These are phyloP conservation scores for Simalia tracyae DNA, from an alignment of 2,797 vertebrate genomes.

Conservation along the genomic window DNA sequence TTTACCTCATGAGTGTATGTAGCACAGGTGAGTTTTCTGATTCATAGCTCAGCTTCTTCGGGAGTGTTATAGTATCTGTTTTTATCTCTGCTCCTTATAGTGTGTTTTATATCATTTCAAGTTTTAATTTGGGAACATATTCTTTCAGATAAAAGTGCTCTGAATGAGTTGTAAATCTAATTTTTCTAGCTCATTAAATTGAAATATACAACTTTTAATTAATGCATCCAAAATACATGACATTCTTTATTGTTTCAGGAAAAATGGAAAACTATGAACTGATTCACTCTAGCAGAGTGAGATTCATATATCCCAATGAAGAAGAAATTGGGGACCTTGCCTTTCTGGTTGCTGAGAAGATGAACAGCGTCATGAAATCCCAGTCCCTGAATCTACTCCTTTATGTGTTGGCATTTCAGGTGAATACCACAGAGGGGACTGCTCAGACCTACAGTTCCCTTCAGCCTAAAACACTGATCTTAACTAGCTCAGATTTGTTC, in stretches of 20 bases:
- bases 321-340: conserved; percentile 96
- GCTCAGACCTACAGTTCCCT: conserved; percentile 68
- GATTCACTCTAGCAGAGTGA: conserved; percentile 95
- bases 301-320: conserved; percentile 96
- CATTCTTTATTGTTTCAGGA: conserved; percentile 75
- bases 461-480: conserved; percentile 88
- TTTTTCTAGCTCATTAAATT: not conserved
- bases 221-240: conserved; percentile 4
- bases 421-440: conserved; percentile 59
- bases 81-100: not conserved
- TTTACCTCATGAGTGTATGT: not conserved
- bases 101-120: not conserved
- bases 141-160: not conserved
- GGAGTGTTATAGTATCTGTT: not conserved
- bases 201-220: not conserved
- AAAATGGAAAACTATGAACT: conserved; percentile 98
- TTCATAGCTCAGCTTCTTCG: not conserved
- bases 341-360: conserved; percentile 90
- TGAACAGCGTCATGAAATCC: conserved; percentile 67
- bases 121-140: not conserved
- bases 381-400: conserved; percentile 89
- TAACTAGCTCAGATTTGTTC: conserved; percentile 90
- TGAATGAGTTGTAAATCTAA: not conserved
- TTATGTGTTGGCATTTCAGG: conserved; percentile 91
- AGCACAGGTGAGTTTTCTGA: not conserved